Evolutionary conservation across 30 jellyfish, hydroid and myxozoan genomes (phyloP).

Genomic region (Sanderia malayensis): DNA sequence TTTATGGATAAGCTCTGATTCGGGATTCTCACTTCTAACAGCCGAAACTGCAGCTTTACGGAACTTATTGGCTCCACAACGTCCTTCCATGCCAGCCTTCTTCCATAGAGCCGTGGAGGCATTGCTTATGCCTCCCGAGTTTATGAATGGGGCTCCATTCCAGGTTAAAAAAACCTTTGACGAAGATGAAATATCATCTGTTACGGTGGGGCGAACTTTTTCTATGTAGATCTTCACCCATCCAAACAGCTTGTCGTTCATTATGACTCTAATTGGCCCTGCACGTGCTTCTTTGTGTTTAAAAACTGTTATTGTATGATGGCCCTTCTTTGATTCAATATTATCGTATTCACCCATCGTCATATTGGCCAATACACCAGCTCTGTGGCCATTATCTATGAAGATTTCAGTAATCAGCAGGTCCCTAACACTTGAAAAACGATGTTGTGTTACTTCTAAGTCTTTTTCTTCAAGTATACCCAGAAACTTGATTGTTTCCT

Average conservation of each 20-base stretch:
- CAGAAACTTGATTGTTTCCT: constrained; percentile 20
- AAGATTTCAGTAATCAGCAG: constrained; percentile 27
- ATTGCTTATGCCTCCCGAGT: constrained; percentile 30
- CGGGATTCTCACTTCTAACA: background rate
- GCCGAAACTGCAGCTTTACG: constrained; percentile 44
- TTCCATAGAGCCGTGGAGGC: constrained; percentile 24
- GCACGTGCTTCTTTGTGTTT: constrained; percentile 48
- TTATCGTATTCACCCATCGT: constrained; percentile 15
- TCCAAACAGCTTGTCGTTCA: constrained; percentile 20
- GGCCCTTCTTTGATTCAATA: constrained; percentile 9
- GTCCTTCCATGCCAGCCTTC: constrained; percentile 46
- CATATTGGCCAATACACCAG: constrained; percentile 41
- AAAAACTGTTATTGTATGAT: constrained; percentile 16
- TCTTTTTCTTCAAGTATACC: constrained; percentile 10
- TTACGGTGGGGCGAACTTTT: constrained; percentile 10
- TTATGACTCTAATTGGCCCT: constrained; percentile 31
- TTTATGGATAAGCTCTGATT: constrained; percentile 10
- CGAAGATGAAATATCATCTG: background rate
- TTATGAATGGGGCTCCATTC: constrained; percentile 20
- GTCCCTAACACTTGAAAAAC: constrained; percentile 33
- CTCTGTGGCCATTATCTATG: constrained; percentile 34
- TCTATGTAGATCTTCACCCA: constrained; percentile 24
- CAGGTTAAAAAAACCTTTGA: constrained; percentile 32
- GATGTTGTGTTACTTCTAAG: constrained; percentile 17
- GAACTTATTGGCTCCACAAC: constrained; percentile 39